A percentile compares a stretch with the other conserved stretches of the same genome.
These are phyloP conservation scores for Tetropium fuscum DNA, from an alignment of 2,888 invertebrate genomes.

Conservation along the genomic window DNA sequence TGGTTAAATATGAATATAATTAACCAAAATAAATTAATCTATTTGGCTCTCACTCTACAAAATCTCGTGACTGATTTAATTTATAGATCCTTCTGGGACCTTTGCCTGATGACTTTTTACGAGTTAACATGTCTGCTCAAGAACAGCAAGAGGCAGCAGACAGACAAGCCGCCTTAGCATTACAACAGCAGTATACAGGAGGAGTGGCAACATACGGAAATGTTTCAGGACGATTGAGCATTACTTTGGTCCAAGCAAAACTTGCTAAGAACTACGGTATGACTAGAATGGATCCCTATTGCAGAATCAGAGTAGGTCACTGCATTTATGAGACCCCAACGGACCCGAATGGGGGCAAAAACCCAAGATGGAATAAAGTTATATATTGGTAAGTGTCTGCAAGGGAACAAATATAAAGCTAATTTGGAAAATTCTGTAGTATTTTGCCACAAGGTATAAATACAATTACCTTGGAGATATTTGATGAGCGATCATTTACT, in stretches of 20 bases:
- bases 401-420: no score
- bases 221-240: constrained; percentile 79
- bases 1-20: no score
- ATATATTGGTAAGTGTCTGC: constrained; percentile 90
- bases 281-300: constrained; percentile 97
- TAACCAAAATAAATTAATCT: no score
- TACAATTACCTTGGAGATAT: constrained; percentile 92
- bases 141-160: constrained; percentile 82
- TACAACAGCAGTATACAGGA: constrained; percentile 75
- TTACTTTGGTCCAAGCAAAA: constrained; percentile 92
- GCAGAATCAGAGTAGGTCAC: constrained; percentile 91
- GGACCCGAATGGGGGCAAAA: constrained; percentile 93
- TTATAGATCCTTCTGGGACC: constrained; percentile 82
- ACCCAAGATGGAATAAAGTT: constrained; percentile 96
- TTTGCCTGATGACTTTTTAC: constrained; percentile 82
- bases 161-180: constrained; percentile 80
- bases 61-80: not conserved
- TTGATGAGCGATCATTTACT: constrained; percentile 96
- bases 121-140: constrained; percentile 69
- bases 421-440: constrained; percentile 66
- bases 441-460: constrained; percentile 90
- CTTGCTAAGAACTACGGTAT: constrained; percentile 95
- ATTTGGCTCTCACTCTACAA: no score
- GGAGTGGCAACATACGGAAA: constrained; percentile 64
- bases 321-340: constrained; percentile 97